Evolutionary conservation across 2,113 vertebrate genomes (phyloP), one percentile per base, ranked within the genome.

Genomic region (Oenanthe oenanthe): DNA sequence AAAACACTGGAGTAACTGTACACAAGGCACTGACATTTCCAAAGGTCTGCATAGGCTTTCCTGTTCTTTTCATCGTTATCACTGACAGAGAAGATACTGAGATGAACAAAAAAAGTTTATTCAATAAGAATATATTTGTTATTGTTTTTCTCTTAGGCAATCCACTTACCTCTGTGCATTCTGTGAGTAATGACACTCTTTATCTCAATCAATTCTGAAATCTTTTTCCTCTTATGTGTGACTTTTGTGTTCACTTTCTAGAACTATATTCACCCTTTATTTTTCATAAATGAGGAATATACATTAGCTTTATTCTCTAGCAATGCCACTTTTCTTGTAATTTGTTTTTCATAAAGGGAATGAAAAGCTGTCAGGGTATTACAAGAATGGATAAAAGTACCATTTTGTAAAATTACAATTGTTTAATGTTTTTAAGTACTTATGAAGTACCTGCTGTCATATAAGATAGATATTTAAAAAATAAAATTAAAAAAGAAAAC

Each of bases 111-210:
- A 75, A 43, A 95, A 51, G 15, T 79, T 88, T 77, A 74, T 95
- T 95, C 53, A 73, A 61, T 82, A 73, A 78, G 54, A 84, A 82
- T 86, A 45, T 76, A 10, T 54, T 94, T 92, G 28, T 38, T 88
- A 73, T 36, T 90, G 47, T n/a, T 92, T 95, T 92, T 88, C 43
- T 85, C 21, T 88, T 81, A 66, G n/a, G 71, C 81, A 93, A 92
- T 74, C 36, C 18, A 43, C 87, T 96, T 95, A 45, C 21, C 18
- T 73, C 9, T 77, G 32, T 31, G 20, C 47, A 61, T 75, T 77
- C 25, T 80, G 26, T 71, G 48, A 77, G 26, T 71, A 93, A 89
- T 82, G 19, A 11, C 36, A 81, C 34, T 25, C 78, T 87, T 82
- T 77, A 88, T 91, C 61, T 73, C 14, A 12, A 36, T 72, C 79